Evolutionary conservation across 2,888 invertebrate species (phyloP).

Genomic region (Dynastes grantii): DNA sequence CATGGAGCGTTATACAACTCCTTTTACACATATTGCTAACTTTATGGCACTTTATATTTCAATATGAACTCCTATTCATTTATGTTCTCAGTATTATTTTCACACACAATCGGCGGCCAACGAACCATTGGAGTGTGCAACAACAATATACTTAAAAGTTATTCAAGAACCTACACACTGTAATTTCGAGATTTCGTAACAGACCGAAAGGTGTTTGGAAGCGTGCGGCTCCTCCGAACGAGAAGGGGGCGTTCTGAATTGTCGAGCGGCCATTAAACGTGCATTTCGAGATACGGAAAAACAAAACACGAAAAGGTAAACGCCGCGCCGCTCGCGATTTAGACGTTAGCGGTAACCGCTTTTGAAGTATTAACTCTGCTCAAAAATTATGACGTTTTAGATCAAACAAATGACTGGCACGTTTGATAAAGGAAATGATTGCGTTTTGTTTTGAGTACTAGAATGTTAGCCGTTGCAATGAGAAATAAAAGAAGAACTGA

Average conservation of each 20-base stretch:
- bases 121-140: not conserved
- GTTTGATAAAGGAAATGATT: conserved; percentile 23
- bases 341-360: conserved; percentile 27
- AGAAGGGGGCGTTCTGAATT: conserved; percentile 16
- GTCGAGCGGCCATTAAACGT: not conserved
- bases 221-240: not conserved
- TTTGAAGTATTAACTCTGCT: conserved; percentile 18
- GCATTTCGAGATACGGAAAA: conserved; percentile 10
- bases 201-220: conserved; percentile 9
- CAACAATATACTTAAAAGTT: conserved; percentile 12
- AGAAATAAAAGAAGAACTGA: not conserved
- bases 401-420: conserved; percentile 6
- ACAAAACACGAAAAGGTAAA: not conserved
- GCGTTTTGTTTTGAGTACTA: conserved; percentile 13
- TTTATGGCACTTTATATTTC: conserved; percentile 52
- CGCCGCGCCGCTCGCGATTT: not conserved
- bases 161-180: conserved; percentile 14
- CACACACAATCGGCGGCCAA: conserved; percentile 16
- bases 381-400: conserved; percentile 30
- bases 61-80: not conserved
- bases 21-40: conserved; percentile 30
- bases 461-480: not conserved
- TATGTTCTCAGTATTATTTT: conserved; percentile 15
- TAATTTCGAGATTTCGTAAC: conserved; percentile 27
- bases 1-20: too few relatives aligned